phyloP scores from a whole-genome alignment of 2,113 vertebrate genomes.

The Aspidoscelis tigris region DNA sequence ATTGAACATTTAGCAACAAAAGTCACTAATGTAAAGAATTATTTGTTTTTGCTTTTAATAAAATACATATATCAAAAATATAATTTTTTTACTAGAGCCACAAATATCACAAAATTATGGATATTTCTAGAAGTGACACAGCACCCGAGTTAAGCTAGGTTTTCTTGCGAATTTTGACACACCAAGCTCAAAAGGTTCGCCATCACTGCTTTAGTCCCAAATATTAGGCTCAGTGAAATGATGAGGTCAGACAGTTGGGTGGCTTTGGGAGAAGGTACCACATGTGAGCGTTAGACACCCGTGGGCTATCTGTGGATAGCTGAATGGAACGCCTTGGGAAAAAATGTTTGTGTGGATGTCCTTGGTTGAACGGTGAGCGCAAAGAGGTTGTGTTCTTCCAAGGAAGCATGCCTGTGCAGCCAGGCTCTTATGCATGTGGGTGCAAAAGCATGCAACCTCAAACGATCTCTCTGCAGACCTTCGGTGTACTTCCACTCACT shows the following conservation, averaged over 20 bases:
- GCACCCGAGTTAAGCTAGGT: too few relatives aligned
- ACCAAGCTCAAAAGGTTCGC: too few relatives aligned
- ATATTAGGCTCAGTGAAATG: not conserved
- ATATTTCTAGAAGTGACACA: too few relatives aligned
- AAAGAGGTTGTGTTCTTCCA: not conserved
- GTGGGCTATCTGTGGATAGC: not conserved
- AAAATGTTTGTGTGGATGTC: too few relatives aligned
- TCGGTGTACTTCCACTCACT: not conserved
- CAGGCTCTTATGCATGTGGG: not conserved
- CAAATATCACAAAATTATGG: too few relatives aligned
- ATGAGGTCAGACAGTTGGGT: not conserved
- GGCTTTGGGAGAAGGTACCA: not conserved
- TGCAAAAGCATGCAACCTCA: not conserved
- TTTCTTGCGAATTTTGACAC: too few relatives aligned
- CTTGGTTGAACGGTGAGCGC: not conserved
- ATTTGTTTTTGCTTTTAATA: too few relatives aligned
- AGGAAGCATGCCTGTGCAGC: not conserved
- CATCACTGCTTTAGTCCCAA: not conserved
- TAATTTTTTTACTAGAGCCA: too few relatives aligned
- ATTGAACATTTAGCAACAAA: too few relatives aligned
- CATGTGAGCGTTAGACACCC: too few relatives aligned
- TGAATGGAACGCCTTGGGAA: not conserved
- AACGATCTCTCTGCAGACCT: not conserved
- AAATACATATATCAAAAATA: too few relatives aligned
- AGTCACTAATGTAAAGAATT: too few relatives aligned